Conservation (phyloP, 2,113 vertebrate genomes). For the Addax nasomaculatus region DNA sequence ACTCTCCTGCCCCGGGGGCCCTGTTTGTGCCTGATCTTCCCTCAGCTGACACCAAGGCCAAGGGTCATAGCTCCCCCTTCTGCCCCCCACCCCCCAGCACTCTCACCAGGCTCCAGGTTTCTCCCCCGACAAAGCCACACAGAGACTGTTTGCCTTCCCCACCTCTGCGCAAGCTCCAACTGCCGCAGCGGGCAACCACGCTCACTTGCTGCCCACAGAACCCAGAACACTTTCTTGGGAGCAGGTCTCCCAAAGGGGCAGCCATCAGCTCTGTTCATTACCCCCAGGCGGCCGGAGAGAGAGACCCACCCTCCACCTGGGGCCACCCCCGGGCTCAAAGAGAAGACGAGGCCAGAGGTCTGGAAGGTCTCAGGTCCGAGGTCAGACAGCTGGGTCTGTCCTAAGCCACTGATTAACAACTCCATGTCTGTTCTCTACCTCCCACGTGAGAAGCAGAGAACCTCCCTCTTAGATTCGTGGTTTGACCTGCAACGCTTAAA, state of each 20-base stretch:
- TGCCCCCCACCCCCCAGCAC: fast-evolving
- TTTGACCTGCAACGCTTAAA: background rate
- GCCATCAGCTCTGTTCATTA: fast-evolving
- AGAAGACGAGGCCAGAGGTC: fast-evolving
- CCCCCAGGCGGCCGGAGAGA: fast-evolving
- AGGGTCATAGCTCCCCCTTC: fast-evolving
- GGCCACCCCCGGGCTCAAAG: background rate
- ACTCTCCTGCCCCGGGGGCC: fast-evolving
- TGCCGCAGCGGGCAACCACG: fast-evolving
- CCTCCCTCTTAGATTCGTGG: background rate
- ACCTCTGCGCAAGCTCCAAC: fast-evolving
- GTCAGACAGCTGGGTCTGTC: background rate
- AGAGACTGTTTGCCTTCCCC: background rate
- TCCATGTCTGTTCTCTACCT: background rate
- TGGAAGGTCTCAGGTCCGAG: background rate
- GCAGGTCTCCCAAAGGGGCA: too few species aligned
- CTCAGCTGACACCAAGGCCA: background rate
- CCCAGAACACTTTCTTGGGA: background rate
- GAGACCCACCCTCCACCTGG: fast-evolving
- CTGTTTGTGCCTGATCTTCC: fast-evolving
- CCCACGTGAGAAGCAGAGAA: background rate
- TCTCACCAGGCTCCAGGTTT: background rate
- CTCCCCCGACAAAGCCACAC: background rate
- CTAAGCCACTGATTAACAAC: background rate
- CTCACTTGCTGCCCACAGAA: background rate